phyloP scores from a whole-genome alignment of 2,888 invertebrate genomes.

The Netelia fuscicornis region DNA sequence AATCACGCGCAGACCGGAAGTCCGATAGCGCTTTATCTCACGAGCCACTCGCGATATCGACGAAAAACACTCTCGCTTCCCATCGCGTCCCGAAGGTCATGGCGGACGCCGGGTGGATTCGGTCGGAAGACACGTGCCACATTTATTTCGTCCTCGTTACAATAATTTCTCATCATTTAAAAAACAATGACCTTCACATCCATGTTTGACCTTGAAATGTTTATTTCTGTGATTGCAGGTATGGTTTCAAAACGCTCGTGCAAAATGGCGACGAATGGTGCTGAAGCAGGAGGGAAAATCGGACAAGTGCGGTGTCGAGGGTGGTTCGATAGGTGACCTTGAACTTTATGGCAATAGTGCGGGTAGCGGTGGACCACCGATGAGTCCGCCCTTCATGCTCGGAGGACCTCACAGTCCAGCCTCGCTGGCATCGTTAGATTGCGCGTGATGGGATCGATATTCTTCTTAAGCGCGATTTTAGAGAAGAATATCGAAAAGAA shows the following conservation, averaged over 20 bases:
- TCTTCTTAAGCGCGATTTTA: conserved; percentile 52
- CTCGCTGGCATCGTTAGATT: conserved; percentile 90
- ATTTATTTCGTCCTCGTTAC: conserved; percentile 28
- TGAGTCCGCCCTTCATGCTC: conserved; percentile 90
- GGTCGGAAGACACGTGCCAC: conserved; percentile 32
- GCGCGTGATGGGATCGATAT: conserved; percentile 86
- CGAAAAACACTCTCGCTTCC: conserved; percentile 29
- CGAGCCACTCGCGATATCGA: conserved; percentile 35
- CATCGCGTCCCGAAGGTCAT: conserved; percentile 48
- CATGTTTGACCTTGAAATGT: background rate
- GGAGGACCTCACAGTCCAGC: conserved; percentile 90
- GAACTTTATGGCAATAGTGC: conserved; percentile 86
- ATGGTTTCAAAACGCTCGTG: conserved; percentile 98
- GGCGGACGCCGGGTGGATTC: conserved; percentile 8
- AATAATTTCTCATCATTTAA: background rate
- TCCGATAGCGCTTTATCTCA: conserved; percentile 57
- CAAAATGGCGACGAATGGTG: conserved; percentile 96
- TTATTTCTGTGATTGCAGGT: conserved; percentile 87
- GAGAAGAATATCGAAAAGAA: conserved; percentile 58
- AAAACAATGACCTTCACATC: background rate
- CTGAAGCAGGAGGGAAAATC: conserved; percentile 92
- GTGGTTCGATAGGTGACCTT: conserved; percentile 85
- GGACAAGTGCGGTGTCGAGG: conserved; percentile 90
- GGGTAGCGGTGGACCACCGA: conserved; percentile 89
- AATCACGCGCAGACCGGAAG: conserved; percentile 43